Evolutionary conservation across 2,797 vertebrate species (phyloP).

Genomic region (Sebastes kiyomatsui): DNA sequence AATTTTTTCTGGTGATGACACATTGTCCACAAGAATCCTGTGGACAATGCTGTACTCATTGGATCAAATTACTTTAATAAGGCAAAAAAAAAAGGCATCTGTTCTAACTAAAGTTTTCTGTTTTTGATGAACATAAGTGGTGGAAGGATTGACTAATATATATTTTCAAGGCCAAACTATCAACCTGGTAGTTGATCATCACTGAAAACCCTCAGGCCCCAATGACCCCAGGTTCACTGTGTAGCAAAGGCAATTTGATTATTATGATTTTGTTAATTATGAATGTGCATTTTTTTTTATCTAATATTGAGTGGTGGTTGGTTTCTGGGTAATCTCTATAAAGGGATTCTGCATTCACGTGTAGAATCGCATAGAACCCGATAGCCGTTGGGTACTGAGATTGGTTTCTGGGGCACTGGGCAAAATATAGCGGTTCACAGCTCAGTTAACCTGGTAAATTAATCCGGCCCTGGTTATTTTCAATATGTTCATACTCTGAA

Average conservation of each 20-base stretch:
- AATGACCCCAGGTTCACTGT: fast-evolving
- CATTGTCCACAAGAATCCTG: too few relatives aligned
- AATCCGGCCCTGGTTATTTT: neutral
- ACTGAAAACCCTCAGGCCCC: neutral
- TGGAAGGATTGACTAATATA: neutral
- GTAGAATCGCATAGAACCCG: too few relatives aligned
- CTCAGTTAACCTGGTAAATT: neutral
- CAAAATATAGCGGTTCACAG: neutral
- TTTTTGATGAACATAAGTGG: too few relatives aligned
- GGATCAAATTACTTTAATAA: neutral
- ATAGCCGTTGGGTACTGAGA: too few relatives aligned
- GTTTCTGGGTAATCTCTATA: too few relatives aligned
- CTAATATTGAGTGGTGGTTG: neutral
- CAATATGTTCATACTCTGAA: neutral
- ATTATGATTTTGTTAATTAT: neutral
- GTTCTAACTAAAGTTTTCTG: too few relatives aligned
- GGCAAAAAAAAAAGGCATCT: neutral
- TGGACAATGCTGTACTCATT: neutral
- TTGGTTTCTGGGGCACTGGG: neutral
- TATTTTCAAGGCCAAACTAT: neutral
- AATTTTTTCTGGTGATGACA: neutral
- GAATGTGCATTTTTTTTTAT: neutral
- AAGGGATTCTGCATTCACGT: too few relatives aligned
- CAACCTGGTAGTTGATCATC: neutral
- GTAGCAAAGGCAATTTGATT: neutral